These are phyloP conservation scores for Aleiodes alternator DNA, from an alignment of 2,888 invertebrate species.

Conservation along the genomic window DNA sequence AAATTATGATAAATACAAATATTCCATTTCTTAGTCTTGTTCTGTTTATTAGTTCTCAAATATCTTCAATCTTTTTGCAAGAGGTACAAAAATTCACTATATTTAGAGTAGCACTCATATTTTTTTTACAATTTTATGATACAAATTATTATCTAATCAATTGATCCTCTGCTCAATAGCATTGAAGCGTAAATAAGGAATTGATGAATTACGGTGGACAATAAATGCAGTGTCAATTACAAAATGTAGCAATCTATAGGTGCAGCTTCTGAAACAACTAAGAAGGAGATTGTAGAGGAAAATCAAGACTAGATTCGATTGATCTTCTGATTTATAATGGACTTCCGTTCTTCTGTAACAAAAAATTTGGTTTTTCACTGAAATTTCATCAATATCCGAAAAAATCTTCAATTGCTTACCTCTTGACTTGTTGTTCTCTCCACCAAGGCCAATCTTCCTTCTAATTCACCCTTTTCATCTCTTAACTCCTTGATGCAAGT, in stretches of 20 bases:
- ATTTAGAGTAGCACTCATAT: constrained; percentile 39
- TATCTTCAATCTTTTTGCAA: constrained; percentile 9
- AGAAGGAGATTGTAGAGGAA: background rate
- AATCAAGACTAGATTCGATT: constrained; percentile 20
- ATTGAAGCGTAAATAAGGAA: background rate
- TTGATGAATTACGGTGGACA: background rate
- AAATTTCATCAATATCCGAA: background rate
- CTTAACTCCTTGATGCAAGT: constrained; percentile 82
- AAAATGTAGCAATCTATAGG: constrained; percentile 18
- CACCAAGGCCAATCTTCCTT: constrained; percentile 2
- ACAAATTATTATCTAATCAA: constrained; percentile 28
- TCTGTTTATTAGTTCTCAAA: constrained; percentile 58
- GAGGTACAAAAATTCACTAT: constrained; percentile 63
- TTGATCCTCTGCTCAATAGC: background rate
- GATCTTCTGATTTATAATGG: constrained; percentile 11
- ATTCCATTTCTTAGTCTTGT: constrained; percentile 43
- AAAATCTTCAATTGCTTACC: constrained; percentile 15
- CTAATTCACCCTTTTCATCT: constrained; percentile 78
- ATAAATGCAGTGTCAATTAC: constrained; percentile 19
- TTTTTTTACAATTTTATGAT: constrained; percentile 55
- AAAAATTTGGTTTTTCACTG: background rate
- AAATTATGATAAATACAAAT: constrained; percentile 66
- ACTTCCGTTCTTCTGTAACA: constrained; percentile 14
- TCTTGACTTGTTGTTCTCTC: background rate
- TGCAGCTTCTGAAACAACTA: background rate